phyloP scores from a whole-genome alignment of 2,113 vertebrate species.

The Otis tarda region DNA sequence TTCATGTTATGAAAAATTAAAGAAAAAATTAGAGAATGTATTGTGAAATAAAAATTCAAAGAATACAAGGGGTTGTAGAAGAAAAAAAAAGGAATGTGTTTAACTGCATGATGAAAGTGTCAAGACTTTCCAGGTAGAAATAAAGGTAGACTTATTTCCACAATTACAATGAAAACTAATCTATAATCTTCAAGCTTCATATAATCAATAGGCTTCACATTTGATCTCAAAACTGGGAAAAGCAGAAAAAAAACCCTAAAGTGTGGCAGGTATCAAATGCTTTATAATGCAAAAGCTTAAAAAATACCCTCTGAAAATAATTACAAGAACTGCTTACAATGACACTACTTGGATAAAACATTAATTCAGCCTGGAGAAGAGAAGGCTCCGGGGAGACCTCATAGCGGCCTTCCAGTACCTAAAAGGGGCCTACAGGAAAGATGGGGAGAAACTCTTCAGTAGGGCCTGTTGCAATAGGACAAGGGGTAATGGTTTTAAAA shows the following conservation, averaged over 20 bases:
- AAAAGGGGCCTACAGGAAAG: too few relatives aligned
- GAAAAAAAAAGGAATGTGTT: background rate
- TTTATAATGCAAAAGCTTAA: background rate
- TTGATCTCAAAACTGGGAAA: background rate
- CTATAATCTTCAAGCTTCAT: background rate
- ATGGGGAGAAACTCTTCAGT: too few relatives aligned
- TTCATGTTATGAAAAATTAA: background rate
- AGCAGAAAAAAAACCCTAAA: background rate
- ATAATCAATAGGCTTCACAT: background rate
- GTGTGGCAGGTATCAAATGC: background rate
- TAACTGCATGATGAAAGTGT: background rate
- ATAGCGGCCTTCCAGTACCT: too few relatives aligned
- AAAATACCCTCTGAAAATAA: background rate
- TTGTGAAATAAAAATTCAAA: background rate
- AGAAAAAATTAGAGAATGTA: rapidly evolving
- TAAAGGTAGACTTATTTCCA: background rate
- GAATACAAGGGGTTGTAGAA: background rate
- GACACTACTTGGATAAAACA: background rate
- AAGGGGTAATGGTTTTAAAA: too few relatives aligned
- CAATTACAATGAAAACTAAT: background rate
- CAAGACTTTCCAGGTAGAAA: background rate
- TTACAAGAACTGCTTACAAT: background rate
- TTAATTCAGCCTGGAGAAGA: background rate
- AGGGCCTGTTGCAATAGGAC: too few relatives aligned
- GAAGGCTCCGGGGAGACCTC: too few relatives aligned